Evolutionary conservation across 2,888 invertebrate species (phyloP), one percentile per base, ranked within the genome.

Genomic region (Coecobrya sp.): DNA sequence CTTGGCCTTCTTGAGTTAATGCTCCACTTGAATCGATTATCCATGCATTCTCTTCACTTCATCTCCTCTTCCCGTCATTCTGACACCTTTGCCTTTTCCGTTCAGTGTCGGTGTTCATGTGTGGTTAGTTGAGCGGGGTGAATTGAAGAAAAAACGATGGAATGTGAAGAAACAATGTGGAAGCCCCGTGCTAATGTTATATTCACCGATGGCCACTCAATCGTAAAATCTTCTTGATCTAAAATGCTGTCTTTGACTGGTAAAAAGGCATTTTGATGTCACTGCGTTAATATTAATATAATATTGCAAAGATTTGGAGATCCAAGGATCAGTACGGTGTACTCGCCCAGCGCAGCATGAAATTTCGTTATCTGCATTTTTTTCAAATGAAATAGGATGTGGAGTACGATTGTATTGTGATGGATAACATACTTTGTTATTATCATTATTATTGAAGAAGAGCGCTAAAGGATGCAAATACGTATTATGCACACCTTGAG

Each of bases 21-120:
- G 89, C 81, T 89, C 89, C 68, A 89, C 89, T 89, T 82, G 89
- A 89, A 86, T 93, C 93, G 93, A 93, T 93, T 93, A 93, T 90
- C 90, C 86, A 87, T 88, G 92, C 89, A 92, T 92, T 92, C 92
- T 92, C 84, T 92, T 45, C 65, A 86, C 91, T 91, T 91, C 82
- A 91, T 87, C 87, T 86, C 85, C 79, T 89, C 81, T 87, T 90
- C 93, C 87, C 93, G 90, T 93, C 93, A 93, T 91, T 85, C 87
- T 93, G 93, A 93, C 93, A 93, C 93, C 90, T 93, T 85, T 22
- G 89, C 79, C 88, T 88, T 79, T 76, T 55, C 88, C 36, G 45
- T 85, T 55, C 10, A 8, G 45, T 49, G 27, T 22, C 76, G 25
- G 76, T 79, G 76, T 73, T 36, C 59, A n/a, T 65, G 81, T 81